Evolutionary conservation across 2,797 vertebrate genomes (phyloP).

Genomic region (Petrocephalus schoutedeni): DNA sequence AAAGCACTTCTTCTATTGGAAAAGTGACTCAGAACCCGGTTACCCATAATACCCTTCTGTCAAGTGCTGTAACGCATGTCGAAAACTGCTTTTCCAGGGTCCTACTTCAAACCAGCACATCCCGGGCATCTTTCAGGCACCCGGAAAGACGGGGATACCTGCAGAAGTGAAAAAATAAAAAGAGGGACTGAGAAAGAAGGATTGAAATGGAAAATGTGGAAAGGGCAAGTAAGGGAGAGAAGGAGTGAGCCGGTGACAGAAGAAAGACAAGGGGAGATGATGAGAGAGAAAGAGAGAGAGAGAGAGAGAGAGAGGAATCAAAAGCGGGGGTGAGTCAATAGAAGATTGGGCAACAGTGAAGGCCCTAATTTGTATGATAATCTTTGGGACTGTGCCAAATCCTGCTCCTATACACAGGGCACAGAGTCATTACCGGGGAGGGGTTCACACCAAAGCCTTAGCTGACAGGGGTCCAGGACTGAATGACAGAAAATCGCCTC

Average conservation of each 20-base stretch:
- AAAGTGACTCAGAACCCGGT: neutral
- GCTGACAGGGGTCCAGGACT: neutral
- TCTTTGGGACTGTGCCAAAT: constrained; percentile 35
- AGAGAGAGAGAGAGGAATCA: neutral
- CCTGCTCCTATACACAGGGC: neutral
- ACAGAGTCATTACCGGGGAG: neutral
- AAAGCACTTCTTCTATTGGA: neutral
- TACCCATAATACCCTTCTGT: neutral
- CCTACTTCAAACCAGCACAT: neutral
- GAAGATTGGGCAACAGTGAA: constrained; percentile 49
- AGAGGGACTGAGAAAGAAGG: neutral
- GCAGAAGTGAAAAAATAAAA: neutral
- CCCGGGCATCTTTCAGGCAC: neutral
- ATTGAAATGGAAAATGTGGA: neutral
- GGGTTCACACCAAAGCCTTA: neutral
- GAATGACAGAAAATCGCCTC: neutral
- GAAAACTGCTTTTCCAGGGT: neutral
- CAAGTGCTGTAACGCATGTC: neutral
- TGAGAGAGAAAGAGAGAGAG: neutral
- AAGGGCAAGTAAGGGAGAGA: neutral
- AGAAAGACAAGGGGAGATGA: neutral
- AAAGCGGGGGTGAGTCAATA: constrained; percentile 31
- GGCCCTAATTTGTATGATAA: constrained; percentile 59
- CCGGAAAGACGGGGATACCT: neutral
- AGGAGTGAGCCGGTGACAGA: neutral